Evolutionary conservation across 1,140 invertebrate genomes (phyloP).

Genomic region (Drosophila auraria): DNA sequence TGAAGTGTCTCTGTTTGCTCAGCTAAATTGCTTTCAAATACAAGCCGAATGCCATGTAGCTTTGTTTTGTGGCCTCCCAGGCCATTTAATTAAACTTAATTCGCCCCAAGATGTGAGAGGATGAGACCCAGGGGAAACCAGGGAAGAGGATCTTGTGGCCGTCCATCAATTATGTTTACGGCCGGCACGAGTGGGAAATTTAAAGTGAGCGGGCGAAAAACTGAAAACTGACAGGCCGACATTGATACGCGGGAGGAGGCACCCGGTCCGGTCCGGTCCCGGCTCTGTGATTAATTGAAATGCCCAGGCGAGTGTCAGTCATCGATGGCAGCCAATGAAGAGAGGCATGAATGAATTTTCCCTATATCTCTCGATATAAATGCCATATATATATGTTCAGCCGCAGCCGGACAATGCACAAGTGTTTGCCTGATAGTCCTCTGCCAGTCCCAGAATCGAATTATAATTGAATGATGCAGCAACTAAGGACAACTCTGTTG

Average conservation of each 20-base stretch:
- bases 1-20: conserved; percentile 73
- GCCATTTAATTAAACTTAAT: conserved; percentile 79
- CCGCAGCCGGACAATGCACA: conserved; percentile 23
- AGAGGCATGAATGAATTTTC: conserved; percentile 54
- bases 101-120: conserved; percentile 29
- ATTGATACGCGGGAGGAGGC: conserved; percentile 33
- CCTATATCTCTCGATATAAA: conserved; percentile 21
- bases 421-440: conserved; percentile 30
- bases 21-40: conserved; percentile 79
- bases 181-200: conserved; percentile 52
- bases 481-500: neutral
- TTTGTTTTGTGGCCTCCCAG: conserved; percentile 36
- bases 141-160: conserved; percentile 8
- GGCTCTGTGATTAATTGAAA: conserved; percentile 68
- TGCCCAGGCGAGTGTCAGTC: conserved; percentile 61
- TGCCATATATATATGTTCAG: neutral
- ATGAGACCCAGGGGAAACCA: neutral
- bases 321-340: conserved; percentile 59
- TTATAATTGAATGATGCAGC: conserved; percentile 67
- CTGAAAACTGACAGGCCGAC: conserved; percentile 34
- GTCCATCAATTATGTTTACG: conserved; percentile 63
- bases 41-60: conserved; percentile 39
- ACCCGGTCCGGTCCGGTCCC: neutral
- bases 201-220: conserved; percentile 32
- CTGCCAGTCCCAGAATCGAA: conserved; percentile 49